Base-by-base conservation (phyloP, 2,113 vertebrate genomes). In the Nothocercus nigrocapillus region DNA sequence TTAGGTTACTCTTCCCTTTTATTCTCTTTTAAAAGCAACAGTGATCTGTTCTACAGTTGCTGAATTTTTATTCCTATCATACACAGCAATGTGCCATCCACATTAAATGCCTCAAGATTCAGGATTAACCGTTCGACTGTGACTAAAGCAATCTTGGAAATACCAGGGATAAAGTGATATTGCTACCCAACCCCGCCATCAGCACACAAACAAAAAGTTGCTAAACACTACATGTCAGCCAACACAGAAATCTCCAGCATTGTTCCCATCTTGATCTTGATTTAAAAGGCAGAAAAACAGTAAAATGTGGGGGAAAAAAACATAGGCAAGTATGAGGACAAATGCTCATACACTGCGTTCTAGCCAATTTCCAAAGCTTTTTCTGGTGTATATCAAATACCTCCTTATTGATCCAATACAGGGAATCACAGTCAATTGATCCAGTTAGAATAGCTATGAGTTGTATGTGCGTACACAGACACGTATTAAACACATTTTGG, bases 121-220 rank as follows among this genome's bases (percentile, higher is more conserved):
- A 91, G 93, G 59, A 94, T 83, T 85, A 94, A 88, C 70, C n/a
- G 0, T 74, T 85, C 74, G 85, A 91, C 27, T 82, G 73, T 28
- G 15, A 93, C 83, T 90, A 96, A 94, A 96, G 51, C 42, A 92
- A 83, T 80, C 75, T 81, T 68, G 62, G 56, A 88, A 94, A 88
- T 85, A 91, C 68, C 53, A 77, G 51, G 63, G 89, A 58, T 79
- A 56, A 90, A 94, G 40, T 68, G 25, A 92, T 82, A 82, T 69
- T 73, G 81, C 83, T 85, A 56, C 64, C 59, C 69, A 92, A 76
- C 34, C 27, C 34, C 78, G 54, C 42, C 56, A 79, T 84, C 72
- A 91, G 68, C 62, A 84, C 34, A 76, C 80, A 92, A 88, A 93
- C 87, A 92, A 74, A 70, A 97, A 89, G 62, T 91, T 95, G 69